Percentiles rank a stretch among this genome's conserved stretches.
These are phyloP conservation scores for Philaethria dido DNA, from an alignment of 2,888 invertebrate genomes.

Conservation along the genomic window DNA sequence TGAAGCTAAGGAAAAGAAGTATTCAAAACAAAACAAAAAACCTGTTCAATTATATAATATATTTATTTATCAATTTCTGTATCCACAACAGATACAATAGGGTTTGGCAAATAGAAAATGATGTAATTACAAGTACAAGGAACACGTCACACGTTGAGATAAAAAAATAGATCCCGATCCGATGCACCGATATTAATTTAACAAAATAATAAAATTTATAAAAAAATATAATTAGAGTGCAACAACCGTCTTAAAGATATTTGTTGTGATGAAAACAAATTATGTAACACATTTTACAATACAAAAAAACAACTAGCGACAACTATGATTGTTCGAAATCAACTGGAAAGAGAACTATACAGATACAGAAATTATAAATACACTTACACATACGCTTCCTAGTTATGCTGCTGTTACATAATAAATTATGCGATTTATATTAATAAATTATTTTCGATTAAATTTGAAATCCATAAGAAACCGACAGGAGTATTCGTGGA, in stretches of 20 bases:
- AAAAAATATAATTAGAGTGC: constrained; percentile 42
- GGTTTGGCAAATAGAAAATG: constrained; percentile 62
- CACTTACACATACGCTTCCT: constrained; percentile 59
- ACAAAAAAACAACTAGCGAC: constrained; percentile 53
- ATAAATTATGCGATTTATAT: constrained; percentile 65
- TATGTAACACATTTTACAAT: constrained; percentile 40
- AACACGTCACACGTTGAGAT: constrained; percentile 25
- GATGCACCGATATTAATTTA: constrained; percentile 38
- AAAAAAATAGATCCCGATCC: constrained; percentile 33
- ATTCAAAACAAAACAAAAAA: constrained; percentile 38
- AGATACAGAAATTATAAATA: constrained; percentile 83
- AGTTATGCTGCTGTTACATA: constrained; percentile 66
- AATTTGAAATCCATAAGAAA: constrained; percentile 32
- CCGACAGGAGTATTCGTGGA: constrained; percentile 57
- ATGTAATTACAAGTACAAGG: constrained; percentile 47
- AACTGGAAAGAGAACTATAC: constrained; percentile 65
- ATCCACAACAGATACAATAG: constrained; percentile 78
- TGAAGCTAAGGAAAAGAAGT: too few species aligned
- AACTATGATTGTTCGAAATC: constrained; percentile 69
- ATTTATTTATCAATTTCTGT: constrained; percentile 84
- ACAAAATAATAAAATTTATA: constrained; percentile 35
- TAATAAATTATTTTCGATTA: constrained; percentile 57
- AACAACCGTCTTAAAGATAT: constrained; percentile 41
- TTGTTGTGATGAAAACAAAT: constrained; percentile 50
- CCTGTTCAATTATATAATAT: constrained; percentile 53